phyloP scores from a whole-genome alignment of 1,140 invertebrate species.

The Zophobas atratus region DNA sequence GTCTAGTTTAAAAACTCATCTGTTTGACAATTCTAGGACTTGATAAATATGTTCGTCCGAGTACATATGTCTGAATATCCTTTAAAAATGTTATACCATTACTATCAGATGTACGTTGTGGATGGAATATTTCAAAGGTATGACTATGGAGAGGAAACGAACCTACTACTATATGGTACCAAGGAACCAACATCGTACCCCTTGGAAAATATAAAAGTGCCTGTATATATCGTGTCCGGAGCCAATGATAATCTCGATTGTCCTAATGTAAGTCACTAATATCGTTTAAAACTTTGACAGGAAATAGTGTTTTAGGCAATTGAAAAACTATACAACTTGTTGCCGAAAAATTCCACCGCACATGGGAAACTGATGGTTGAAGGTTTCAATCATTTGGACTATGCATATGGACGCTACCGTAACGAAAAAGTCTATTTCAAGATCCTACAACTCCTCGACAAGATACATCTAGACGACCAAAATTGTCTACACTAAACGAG shows the following conservation, averaged over 20 bases:
- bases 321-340: background rate
- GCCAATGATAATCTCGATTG: background rate
- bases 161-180: background rate
- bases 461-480: too few relatives aligned
- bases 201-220: constrained; percentile 7
- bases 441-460: too few relatives aligned
- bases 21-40: background rate
- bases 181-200: background rate
- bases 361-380: background rate
- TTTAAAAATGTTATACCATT: constrained; percentile 5
- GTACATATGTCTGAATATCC: background rate
- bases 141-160: constrained; percentile 6
- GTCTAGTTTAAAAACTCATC: background rate
- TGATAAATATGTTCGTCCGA: background rate
- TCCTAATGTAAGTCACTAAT: background rate
- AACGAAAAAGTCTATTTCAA: too few relatives aligned
- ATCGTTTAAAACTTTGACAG: background rate
- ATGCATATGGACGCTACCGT: too few relatives aligned
- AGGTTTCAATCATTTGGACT: too few relatives aligned
- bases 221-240: constrained; percentile 1
- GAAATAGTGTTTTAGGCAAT: background rate
- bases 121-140: background rate
- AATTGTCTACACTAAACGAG: too few relatives aligned
- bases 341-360: background rate
- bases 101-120: background rate